Base-by-base conservation (phyloP, 2,888 invertebrate genomes). In the Caenorhabditis plicata region DNA sequence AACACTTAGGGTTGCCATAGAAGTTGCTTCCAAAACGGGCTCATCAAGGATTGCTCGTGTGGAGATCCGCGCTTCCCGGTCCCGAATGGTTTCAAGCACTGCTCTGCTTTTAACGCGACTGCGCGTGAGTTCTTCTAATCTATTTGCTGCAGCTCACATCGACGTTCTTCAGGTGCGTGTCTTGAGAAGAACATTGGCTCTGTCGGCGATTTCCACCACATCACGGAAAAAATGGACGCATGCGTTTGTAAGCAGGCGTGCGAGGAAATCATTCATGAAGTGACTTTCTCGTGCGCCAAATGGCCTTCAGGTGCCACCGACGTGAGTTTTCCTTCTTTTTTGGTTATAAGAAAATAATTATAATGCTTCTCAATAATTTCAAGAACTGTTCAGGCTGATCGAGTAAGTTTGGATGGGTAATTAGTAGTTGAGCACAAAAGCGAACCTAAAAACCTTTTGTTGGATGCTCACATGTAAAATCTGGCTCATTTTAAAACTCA, bases 241-340 rank as follows among this genome's bases (percentile, higher is more conserved):
- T 72, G 72, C 17, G 49, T 60, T 26, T 72, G 72, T 44, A 66
- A 70, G 33, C 72, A 70, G 38, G 60, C 65, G 1, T 72, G 72
- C 41, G 58, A 58, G 32, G 66, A 72, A 41, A 61, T 53, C 7
- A 51, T 67, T 1, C 62, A 67, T 20, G 69, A 66, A 45, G 69
- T 72, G 38, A 65, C 72, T 2, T 72, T 70, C 46, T 72, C 72
- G 1, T 63, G 68, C 19, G 55, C 62, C 15, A 72, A 72, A 62
- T 72, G 72, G 72, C 72, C 72, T 23, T 70, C 70, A n/a, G 72
- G 72, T 19, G 72, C 72, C 1, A 72, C 72, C 15, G 72, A 72
- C 49, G 72, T 69, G 32, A 25, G 65, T 61, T 43, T 15, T 47
- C 31, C 8, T 17, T 45, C n/a, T 22, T 25, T 26, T 39, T 46